phyloP scores from a whole-genome alignment of 2,888 invertebrate species.

The Leptura quadrifasciata region DNA sequence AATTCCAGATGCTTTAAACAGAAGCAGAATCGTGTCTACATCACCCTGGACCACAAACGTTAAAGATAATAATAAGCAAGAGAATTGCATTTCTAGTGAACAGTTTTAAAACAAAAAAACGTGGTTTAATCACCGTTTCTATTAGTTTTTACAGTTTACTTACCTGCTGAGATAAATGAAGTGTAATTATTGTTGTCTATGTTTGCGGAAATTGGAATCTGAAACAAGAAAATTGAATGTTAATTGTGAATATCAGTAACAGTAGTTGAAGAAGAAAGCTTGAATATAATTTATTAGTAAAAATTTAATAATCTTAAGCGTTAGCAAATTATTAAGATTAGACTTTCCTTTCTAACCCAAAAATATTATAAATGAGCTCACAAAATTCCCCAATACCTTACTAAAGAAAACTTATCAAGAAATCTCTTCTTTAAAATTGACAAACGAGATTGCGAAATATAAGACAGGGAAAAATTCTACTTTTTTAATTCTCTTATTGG shows the following conservation, averaged over 20 bases:
- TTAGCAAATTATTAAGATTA: too few relatives aligned
- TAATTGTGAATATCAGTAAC: neutral
- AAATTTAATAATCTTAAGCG: too few relatives aligned
- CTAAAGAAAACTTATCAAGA: too few relatives aligned
- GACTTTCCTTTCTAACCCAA: too few relatives aligned
- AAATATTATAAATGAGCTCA: too few relatives aligned
- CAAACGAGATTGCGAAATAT: too few relatives aligned
- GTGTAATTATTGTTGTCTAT: conserved; percentile 15
- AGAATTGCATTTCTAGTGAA: neutral
- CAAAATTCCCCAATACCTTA: too few relatives aligned
- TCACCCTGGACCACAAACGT: conserved; percentile 17
- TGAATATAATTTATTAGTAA: neutral
- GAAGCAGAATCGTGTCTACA: conserved; percentile 5
- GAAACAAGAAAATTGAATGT: conserved; percentile 11
- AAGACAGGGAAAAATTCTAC: too few relatives aligned
- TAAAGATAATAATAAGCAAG: conserved; percentile 20
- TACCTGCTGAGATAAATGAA: conserved; percentile 17
- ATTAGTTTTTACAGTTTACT: conserved; percentile 8
- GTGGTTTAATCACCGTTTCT: conserved; percentile 8
- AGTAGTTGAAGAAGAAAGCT: neutral
- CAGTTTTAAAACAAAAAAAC: neutral
- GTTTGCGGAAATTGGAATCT: neutral
- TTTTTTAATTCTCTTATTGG: too few relatives aligned
- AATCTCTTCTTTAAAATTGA: too few relatives aligned
- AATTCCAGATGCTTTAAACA: neutral